phyloP scores from a whole-genome alignment of 1,140 invertebrate genomes.

The Bombus waltoni region DNA sequence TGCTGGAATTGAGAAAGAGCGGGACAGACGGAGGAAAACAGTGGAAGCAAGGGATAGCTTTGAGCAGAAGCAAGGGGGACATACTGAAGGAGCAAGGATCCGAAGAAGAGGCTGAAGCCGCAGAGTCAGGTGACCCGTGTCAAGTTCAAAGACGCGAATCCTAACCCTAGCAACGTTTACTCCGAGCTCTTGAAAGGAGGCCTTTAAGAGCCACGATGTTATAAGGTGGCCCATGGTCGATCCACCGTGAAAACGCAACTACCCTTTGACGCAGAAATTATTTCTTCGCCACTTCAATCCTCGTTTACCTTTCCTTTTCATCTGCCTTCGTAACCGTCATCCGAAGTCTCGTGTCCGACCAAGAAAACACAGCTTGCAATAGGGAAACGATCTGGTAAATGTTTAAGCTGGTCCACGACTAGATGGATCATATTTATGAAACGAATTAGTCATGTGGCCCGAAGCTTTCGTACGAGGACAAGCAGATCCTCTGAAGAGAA shows the following conservation, averaged over 20 bases:
- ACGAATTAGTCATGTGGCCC: too few species aligned
- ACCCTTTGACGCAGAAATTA: conserved; percentile 66
- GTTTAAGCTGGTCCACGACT: background rate
- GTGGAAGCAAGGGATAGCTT: background rate
- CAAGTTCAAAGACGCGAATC: conserved; percentile 80
- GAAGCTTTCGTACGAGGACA: background rate
- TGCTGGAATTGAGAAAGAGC: background rate
- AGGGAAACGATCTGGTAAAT: background rate
- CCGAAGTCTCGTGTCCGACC: background rate
- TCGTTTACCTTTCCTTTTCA: conserved; percentile 46
- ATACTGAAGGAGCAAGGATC: conserved; percentile 30
- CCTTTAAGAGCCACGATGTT: conserved; percentile 47
- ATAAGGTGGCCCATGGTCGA: conserved; percentile 63
- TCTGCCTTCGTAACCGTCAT: background rate
- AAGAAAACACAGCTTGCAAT: background rate
- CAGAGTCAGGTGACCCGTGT: conserved; percentile 78
- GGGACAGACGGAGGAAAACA: conserved; percentile 9
- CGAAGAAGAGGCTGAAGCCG: conserved; percentile 61
- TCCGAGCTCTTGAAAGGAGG: conserved; percentile 68
- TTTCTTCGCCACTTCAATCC: conserved; percentile 64
- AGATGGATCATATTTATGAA: background rate
- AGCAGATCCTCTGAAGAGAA: background rate
- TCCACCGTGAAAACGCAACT: conserved; percentile 64
- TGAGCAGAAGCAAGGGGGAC: background rate
- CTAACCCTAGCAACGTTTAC: conserved; percentile 74